Evolutionary conservation across 1,140 invertebrate genomes (phyloP), one percentile per base, ranked within the genome.

Genomic region (Daktulosphaira vitifoliae): DNA sequence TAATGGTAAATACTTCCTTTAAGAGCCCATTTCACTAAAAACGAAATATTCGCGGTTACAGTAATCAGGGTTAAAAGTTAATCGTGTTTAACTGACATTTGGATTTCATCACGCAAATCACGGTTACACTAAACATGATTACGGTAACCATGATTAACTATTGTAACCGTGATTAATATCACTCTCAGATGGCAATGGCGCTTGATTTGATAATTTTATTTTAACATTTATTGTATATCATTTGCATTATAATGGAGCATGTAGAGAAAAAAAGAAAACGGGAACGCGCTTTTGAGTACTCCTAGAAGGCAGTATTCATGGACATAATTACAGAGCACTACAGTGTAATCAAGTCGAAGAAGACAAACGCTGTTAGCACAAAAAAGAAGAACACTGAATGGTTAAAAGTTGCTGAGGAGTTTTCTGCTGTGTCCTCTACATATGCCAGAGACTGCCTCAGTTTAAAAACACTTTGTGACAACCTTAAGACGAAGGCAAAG

Each of bases 391-490:
- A 33, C n/a, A 15, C n/a, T 15, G 18, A 8, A 16, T 51, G n/a
- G 49, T 11, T 3, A 18, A 51, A 1, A 9, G 18, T 51, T 18
- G 49, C 25, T 0, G 49, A 33, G 18, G 25, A 51, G 33, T 33
- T 51, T 50, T 6, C 49, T 3, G 49, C 49, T 20, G 25, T 26
- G 16, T 50, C 48, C 0, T 50, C 48, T 26, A 26, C 13, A 0
- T 50, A 25, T 50, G 1, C 25, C 9, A 29, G 23, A 50, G 48
- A 50, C 2, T 50, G 22, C 16, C 48, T 25, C 22, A 50, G 48
- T 50, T 51, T 51, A 18, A 51, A 29, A 51, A 51, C 49, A 3
- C 49, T 51, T 11, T 50, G 49, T 23, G 25, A 51, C 6, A 51
- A 51, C n/a, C 25, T 51, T 11, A 51, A 51, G 11, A 51, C n/a